phyloP scores from a whole-genome alignment of 2,888 invertebrate genomes.

The Nomada goodeniana region DNA sequence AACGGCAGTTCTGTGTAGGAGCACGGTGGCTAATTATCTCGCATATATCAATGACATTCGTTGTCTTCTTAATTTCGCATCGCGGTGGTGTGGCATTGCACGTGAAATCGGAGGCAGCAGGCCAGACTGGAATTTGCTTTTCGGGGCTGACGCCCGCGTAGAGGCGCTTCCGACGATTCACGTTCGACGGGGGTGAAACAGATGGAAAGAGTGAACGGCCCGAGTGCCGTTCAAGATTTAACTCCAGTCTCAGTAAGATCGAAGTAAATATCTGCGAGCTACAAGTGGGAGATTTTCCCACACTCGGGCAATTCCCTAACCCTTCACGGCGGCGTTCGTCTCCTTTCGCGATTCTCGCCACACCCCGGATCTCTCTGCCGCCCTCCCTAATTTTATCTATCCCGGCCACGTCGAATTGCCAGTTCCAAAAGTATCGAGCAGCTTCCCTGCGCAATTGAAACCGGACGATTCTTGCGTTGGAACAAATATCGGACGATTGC shows the following conservation, averaged over 20 bases:
- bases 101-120: background rate
- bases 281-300: slow-evolving; percentile 83
- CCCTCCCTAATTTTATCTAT: slow-evolving; percentile 44
- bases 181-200: slow-evolving; percentile 37
- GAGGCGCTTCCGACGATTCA: slow-evolving; percentile 43
- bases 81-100: no score
- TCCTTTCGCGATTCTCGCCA: slow-evolving; percentile 49
- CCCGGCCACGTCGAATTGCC: slow-evolving; percentile 54
- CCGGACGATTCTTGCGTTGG: slow-evolving; percentile 69
- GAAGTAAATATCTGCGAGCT: slow-evolving; percentile 81
- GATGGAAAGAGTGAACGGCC: slow-evolving; percentile 57
- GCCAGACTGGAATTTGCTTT: slow-evolving; percentile 16
- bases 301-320: slow-evolving; percentile 64
- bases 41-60: background rate
- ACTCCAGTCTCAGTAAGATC: slow-evolving; percentile 73
- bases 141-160: slow-evolving; percentile 17
- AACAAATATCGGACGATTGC: background rate
- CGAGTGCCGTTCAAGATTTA: slow-evolving; percentile 79
- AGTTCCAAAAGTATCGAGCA: slow-evolving; percentile 75
- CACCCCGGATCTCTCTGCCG: slow-evolving; percentile 41
- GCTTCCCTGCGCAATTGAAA: slow-evolving; percentile 68
- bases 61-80: background rate
- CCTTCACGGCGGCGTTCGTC: slow-evolving; percentile 47
- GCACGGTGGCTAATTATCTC: slow-evolving; percentile 12
- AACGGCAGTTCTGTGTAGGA: background rate